These are phyloP conservation scores for Tapirus indicus DNA, from an alignment of 2,797 vertebrate species.

Conservation along the genomic window DNA sequence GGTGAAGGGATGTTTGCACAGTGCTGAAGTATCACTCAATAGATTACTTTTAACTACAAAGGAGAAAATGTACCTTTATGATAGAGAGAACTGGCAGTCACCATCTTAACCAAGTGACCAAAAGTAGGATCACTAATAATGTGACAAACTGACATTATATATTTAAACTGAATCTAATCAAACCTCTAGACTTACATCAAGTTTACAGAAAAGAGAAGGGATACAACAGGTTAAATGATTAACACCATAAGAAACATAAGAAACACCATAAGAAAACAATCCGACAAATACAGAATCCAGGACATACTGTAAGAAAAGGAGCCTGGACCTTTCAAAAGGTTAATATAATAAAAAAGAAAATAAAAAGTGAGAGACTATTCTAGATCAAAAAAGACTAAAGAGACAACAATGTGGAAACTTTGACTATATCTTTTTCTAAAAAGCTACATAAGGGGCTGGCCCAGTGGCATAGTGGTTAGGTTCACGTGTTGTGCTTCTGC, in stretches of 20 bases:
- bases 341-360: constrained; percentile 35
- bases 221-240: constrained; percentile 13
- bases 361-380: background rate
- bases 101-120: background rate
- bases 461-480: no score
- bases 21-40: background rate
- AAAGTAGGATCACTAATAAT: background rate
- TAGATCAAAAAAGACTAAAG: background rate
- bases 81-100: background rate
- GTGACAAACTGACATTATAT: background rate
- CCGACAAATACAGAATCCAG: background rate
- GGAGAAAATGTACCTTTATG: background rate
- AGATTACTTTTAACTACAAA: constrained; percentile 1
- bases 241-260: background rate
- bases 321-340: background rate
- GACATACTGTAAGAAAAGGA: background rate
- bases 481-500: no score
- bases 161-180: constrained; percentile 28
- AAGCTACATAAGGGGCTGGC: background rate
- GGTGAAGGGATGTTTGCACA: background rate
- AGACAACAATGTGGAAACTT: background rate
- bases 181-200: background rate
- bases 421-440: background rate
- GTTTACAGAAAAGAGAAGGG: background rate
- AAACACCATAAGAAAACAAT: background rate